phyloP scores from a whole-genome alignment of 2,797 vertebrate genomes.

The Semotilus atromaculatus region DNA sequence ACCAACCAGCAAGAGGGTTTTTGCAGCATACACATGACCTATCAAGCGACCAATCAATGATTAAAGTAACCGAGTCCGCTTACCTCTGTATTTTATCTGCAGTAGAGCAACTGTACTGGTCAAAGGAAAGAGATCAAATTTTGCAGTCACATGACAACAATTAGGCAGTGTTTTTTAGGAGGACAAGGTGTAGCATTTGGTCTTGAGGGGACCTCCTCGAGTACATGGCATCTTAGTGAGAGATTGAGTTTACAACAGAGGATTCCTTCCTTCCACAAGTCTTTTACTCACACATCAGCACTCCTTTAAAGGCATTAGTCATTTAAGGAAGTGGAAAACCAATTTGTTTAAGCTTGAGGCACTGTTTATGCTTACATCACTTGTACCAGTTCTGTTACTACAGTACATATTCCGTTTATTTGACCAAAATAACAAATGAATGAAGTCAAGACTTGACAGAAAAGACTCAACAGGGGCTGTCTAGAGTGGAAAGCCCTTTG shows the following conservation, averaged over 20 bases:
- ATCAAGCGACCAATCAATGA: slow-evolving; percentile 30
- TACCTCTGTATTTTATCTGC: neutral
- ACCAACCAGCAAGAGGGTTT: slow-evolving; percentile 27
- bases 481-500: slow-evolving; percentile 26
- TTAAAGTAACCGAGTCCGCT: neutral
- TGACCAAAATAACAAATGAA: slow-evolving; percentile 56
- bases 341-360: slow-evolving; percentile 54
- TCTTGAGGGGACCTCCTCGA: slow-evolving; percentile 1
- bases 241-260: slow-evolving; percentile 56
- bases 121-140: slow-evolving; percentile 5
- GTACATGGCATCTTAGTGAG: slow-evolving; percentile 60
- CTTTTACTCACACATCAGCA: slow-evolving; percentile 48
- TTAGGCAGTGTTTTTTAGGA: neutral
- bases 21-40: slow-evolving; percentile 7
- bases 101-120: neutral
- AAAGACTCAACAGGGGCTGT: slow-evolving; percentile 34
- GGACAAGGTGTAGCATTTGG: neutral
- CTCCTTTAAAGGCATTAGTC: slow-evolving; percentile 60
- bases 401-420: slow-evolving; percentile 40
- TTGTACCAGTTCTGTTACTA: slow-evolving; percentile 50
- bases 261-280: slow-evolving; percentile 49
- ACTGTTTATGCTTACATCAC: slow-evolving; percentile 56
- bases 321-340: slow-evolving; percentile 58
- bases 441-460: slow-evolving; percentile 34
- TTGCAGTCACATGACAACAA: neutral